phyloP scores from a whole-genome alignment of 2,797 vertebrate species.

The Oryzias dopingdopingensis region DNA sequence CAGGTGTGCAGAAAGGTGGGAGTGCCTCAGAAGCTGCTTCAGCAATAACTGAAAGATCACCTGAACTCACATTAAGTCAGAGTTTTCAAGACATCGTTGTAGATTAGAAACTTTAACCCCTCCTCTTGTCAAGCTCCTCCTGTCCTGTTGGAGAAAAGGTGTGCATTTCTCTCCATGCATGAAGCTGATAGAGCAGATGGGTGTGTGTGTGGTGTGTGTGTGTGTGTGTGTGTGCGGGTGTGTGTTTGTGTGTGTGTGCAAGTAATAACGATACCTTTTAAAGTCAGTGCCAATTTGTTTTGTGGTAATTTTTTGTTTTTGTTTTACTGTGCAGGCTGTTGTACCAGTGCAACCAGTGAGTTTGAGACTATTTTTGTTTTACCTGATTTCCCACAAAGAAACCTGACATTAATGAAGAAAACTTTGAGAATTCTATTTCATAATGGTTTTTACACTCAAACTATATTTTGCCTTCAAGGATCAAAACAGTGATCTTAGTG shows the following conservation, averaged over 20 bases:
- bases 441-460: too few relatives aligned
- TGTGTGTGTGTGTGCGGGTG: neutral
- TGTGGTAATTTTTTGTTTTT: too few relatives aligned
- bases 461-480: too few relatives aligned
- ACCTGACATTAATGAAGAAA: neutral
- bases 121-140: slow-evolving; percentile 39
- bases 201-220: neutral
- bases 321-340: too few relatives aligned
- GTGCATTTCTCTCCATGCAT: neutral
- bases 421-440: too few relatives aligned
- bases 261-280: too few relatives aligned
- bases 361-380: neutral
- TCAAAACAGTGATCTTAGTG: too few relatives aligned
- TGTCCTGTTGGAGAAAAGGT: slow-evolving; percentile 54
- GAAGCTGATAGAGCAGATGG: neutral
- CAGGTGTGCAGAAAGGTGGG: slow-evolving; percentile 21
- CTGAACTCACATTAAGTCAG: slow-evolving; percentile 39
- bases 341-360: too few relatives aligned
- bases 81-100: neutral
- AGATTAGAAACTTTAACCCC: slow-evolving; percentile 5
- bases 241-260: neutral
- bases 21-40: neutral
- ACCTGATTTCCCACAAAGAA: neutral
- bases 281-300: neutral
- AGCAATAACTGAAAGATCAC: slow-evolving; percentile 7